Percentiles rank a stretch among this genome's conserved stretches.
Evolutionary conservation across 2,888 invertebrate genomes (phyloP).

Genomic region (Drosophila dives): DNA sequence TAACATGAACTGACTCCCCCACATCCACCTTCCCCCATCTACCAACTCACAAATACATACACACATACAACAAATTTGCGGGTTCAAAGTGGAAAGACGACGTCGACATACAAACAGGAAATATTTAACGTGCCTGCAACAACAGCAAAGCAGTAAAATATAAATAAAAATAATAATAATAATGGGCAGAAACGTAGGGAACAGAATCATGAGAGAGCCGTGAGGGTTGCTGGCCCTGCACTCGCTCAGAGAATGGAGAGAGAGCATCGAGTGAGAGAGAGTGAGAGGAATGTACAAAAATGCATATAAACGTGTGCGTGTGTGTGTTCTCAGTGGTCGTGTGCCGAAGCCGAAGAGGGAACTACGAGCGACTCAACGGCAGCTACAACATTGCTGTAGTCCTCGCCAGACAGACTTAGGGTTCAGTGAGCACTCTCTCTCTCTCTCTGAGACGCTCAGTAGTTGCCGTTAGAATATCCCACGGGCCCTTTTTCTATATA

Average conservation of each 20-base stretch:
- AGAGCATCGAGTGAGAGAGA: conserved; percentile 28
- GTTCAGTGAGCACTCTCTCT: conserved; percentile 31
- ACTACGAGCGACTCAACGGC: conserved; percentile 19
- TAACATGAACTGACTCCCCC: conserved; percentile 71
- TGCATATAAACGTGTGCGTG: conserved; percentile 39
- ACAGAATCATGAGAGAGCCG: conserved; percentile 42
- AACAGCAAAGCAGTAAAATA: conserved; percentile 62
- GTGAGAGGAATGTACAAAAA: conserved; percentile 12
- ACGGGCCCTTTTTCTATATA: conserved; percentile 53
- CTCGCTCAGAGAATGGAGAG: conserved; percentile 43
- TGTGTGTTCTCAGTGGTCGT: conserved; percentile 46
- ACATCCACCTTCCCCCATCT: conserved; percentile 22
- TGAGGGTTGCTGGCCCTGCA: conserved; percentile 66
- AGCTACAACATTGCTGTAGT: conserved; percentile 42
- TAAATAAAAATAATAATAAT: conserved; percentile 80
- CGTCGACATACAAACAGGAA: conserved; percentile 77
- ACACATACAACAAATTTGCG: conserved; percentile 51
- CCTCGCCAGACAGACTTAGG: conserved; percentile 45
- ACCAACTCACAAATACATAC: conserved; percentile 22
- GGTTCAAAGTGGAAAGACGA: conserved; percentile 66
- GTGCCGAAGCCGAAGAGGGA: conserved; percentile 50
- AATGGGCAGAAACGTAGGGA: conserved; percentile 75
- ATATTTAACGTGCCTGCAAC: conserved; percentile 80
- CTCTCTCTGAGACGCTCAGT: conserved; percentile 5
- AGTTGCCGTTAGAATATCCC: conserved; percentile 70